Percentiles rank a stretch among this genome's conserved stretches.
Conservation (phyloP, 30 jellyfish, hydroid and myxozoan species). For the Hydra vulgaris region DNA sequence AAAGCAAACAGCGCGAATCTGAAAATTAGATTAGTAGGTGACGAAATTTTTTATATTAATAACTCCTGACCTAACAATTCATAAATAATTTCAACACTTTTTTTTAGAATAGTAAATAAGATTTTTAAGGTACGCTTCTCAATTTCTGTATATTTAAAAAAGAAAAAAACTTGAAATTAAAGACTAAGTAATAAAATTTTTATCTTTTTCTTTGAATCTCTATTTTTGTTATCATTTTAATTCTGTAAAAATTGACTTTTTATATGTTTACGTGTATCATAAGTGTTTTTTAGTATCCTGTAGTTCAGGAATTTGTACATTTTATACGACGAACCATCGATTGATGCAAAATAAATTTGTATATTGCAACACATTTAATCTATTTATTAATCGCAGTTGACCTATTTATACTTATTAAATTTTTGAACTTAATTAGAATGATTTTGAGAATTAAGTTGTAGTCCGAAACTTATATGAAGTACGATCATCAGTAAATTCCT, state of each 20-base stretch:
- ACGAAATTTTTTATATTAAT: too few species aligned
- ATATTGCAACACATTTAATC: too few species aligned
- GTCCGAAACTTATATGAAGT: too few species aligned
- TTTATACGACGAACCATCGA: conserved; percentile 7
- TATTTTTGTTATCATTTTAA: background rate
- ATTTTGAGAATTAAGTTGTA: too few species aligned
- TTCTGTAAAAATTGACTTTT: background rate
- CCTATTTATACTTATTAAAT: too few species aligned
- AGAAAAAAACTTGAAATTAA: too few species aligned
- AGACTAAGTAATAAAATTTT: background rate
- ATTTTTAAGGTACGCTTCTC: too few species aligned
- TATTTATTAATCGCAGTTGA: too few species aligned
- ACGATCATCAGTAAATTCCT: too few species aligned
- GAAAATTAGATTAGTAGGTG: background rate
- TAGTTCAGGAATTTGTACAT: background rate
- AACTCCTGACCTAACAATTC: background rate
- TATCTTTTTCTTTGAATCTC: background rate
- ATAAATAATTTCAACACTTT: background rate
- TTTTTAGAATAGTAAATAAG: background rate
- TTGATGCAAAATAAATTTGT: conserved; percentile 6
- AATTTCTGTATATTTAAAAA: too few species aligned
- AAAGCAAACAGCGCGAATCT: background rate
- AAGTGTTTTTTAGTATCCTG: conserved; percentile 1
- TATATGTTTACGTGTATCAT: background rate
- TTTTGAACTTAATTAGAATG: too few species aligned